phyloP scores from a whole-genome alignment of 2,888 invertebrate genomes.

The Polydesmus complanatus region DNA sequence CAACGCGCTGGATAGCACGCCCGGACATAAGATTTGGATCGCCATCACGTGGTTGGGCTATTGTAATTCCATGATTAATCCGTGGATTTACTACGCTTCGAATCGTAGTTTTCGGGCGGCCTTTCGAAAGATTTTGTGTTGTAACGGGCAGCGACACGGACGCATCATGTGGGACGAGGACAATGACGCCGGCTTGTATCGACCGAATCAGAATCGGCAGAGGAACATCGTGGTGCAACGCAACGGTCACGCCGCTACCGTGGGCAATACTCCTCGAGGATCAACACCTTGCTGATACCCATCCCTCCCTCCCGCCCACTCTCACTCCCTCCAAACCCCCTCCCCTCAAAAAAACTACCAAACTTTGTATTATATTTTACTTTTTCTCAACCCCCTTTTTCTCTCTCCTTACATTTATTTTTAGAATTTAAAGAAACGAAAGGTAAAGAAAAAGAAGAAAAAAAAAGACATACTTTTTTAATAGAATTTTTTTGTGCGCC shows the following conservation, averaged over 20 bases:
- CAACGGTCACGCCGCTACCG: slow-evolving; percentile 13
- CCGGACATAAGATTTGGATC: slow-evolving; percentile 50
- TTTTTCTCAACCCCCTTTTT: no score
- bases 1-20: slow-evolving; percentile 62
- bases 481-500: no score
- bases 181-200: slow-evolving; percentile 9
- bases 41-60: slow-evolving; percentile 95
- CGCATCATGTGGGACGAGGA: slow-evolving; percentile 9
- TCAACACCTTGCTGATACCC: slow-evolving; percentile 15
- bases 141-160: slow-evolving; percentile 25
- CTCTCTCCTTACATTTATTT: no score
- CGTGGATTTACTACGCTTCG: slow-evolving; percentile 85
- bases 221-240: slow-evolving; percentile 12
- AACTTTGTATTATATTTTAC: no score
- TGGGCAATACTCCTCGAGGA: slow-evolving; percentile 10
- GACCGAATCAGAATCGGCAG: slow-evolving; percentile 6
- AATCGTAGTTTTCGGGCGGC: slow-evolving; percentile 90
- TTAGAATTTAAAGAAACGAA: no score
- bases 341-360: no score
- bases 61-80: slow-evolving; percentile 92
- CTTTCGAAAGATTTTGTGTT: slow-evolving; percentile 81
- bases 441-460: no score
- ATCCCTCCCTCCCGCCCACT: no score
- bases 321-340: no score
- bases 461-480: no score